These are phyloP conservation scores for Myopa tessellatipennis DNA, from an alignment of 2,888 invertebrate genomes.

Conservation along the genomic window DNA sequence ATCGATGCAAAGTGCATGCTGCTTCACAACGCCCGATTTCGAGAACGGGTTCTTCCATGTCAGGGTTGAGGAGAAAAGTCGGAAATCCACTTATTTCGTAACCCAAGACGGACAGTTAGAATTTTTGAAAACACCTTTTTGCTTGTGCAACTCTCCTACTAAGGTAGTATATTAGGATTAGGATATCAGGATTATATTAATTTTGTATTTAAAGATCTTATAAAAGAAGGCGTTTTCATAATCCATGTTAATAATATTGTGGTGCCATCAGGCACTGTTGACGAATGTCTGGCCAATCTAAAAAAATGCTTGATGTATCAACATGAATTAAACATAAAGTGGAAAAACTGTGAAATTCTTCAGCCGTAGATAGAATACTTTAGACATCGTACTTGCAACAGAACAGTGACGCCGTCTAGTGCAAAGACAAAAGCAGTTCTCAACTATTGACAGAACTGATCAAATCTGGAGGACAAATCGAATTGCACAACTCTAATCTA, in stretches of 20 bases:
- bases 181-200: conserved; percentile 12
- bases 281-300: conserved; percentile 13
- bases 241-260: conserved; percentile 38
- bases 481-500: not conserved
- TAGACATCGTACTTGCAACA: conserved; percentile 16
- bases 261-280: conserved; percentile 21
- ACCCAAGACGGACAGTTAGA: conserved; percentile 37
- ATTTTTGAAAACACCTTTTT: conserved; percentile 32
- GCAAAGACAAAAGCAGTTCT: conserved; percentile 5
- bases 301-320: conserved; percentile 16
- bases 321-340: conserved; percentile 38
- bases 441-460: not conserved
- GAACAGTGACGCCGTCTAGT: conserved; percentile 67
- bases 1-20: conserved; percentile 51
- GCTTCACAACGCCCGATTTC: conserved; percentile 53
- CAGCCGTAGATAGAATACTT: conserved; percentile 27
- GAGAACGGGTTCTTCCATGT: conserved; percentile 45
- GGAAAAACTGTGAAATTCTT: conserved; percentile 40
- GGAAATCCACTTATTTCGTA: conserved; percentile 35
- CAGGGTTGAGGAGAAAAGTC: conserved; percentile 35
- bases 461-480: not conserved
- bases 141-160: conserved; percentile 26
- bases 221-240: conserved; percentile 23
- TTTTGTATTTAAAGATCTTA: conserved; percentile 18
- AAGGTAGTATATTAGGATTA: no score